These are phyloP conservation scores for Scolopax mira DNA, from an alignment of 2,113 vertebrate genomes.

Conservation along the genomic window DNA sequence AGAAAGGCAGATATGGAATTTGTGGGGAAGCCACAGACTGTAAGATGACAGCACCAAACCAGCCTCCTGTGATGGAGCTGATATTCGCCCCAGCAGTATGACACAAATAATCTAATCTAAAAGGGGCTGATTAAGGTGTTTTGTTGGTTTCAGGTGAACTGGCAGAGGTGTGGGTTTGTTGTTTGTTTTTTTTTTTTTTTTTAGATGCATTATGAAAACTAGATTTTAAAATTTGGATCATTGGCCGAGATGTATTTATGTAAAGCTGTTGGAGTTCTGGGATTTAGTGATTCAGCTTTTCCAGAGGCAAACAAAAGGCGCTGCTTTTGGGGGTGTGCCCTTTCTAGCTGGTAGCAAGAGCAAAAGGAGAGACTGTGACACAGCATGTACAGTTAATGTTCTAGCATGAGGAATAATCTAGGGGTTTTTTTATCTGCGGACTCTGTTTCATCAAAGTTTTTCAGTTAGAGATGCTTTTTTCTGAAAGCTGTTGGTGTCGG, in stretches of 20 bases:
- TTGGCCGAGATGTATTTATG: background rate
- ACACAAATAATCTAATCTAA: background rate
- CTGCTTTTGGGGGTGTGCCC: background rate
- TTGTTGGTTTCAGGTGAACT: background rate
- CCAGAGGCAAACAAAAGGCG: background rate
- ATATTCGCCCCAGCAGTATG: background rate
- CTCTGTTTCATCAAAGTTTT: background rate
- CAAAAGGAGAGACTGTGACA: background rate
- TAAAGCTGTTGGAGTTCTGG: background rate
- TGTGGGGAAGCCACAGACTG: background rate
- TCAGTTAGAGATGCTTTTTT: background rate
- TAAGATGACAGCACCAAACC: background rate
- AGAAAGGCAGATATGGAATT: background rate
- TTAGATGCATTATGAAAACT: rapidly evolving
- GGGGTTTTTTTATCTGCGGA: background rate
- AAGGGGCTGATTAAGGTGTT: background rate
- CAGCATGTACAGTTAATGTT: rapidly evolving
- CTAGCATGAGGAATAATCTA: background rate
- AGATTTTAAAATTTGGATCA: background rate
- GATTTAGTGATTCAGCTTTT: background rate
- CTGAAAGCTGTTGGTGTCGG: constrained; percentile 14
- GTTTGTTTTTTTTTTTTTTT: too few species aligned
- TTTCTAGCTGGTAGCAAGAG: background rate
- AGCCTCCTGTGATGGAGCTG: background rate
- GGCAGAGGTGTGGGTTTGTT: background rate